Evolutionary conservation across 2,888 invertebrate genomes (phyloP), one percentile per base, ranked within the genome.

Genomic region (Acleris laterana): DNA sequence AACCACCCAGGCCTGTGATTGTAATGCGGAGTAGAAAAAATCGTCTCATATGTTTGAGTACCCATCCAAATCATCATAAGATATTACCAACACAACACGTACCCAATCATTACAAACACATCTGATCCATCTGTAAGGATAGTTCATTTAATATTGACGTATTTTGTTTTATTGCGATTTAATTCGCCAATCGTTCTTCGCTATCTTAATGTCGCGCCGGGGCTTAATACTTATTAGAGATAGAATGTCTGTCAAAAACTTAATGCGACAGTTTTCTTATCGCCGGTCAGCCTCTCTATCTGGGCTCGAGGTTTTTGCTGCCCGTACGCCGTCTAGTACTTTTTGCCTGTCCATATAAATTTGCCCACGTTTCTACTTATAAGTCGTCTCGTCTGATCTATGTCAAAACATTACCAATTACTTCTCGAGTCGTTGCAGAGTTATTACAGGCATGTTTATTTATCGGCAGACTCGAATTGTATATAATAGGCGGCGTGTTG

Each of bases 321-420:
- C 50, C 20, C 58, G 11, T 56, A 46, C 16, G 61, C 49, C 20
- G 56, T 57, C 61, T 57, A 19, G 46, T 22, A 55, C 51, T 65
- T 66, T 66, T 66, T 66, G 57, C 25, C 22, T 17, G 50, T 51
- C 55, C 68, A 60, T 69, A 74, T 68, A 61, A 64, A 72, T 72
- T 76, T 78, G 72, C 73, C 76, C 72, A 74, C 71, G 77, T 72
- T 77, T 76, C 74, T 74, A 72, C 77, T 76, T 74, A 79, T 79
- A 82, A 80, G 76, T 78, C 74, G 72, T 65, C 67, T 61, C 69
- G 71, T 77, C 78, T 82, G 83, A 82, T 83, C 81, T 78, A 84
- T 82, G 82, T 81, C 74, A 80, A 80, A 78, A 79, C 80, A 77
- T 81, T 81, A 78, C 85, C 88, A 88, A 88, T 89, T 88, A 89